Evolutionary conservation across 1,140 invertebrate genomes (phyloP), one percentile per base, ranked within the genome.

Genomic region (Apis mellifera): DNA sequence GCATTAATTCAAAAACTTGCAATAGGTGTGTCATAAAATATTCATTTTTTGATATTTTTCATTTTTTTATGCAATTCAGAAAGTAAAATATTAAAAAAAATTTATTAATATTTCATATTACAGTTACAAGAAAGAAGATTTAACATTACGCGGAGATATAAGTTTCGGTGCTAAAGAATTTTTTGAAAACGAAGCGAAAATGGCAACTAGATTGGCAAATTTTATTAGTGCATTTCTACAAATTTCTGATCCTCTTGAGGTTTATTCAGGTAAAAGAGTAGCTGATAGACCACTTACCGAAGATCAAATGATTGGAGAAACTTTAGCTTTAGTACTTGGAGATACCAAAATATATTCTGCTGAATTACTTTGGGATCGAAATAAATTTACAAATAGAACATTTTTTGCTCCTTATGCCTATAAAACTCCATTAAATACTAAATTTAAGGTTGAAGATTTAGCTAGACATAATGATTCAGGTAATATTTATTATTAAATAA

Each of bases 371-470:
- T 99, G 98, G 97, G 98, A 99, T 90, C 95, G 97, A 65, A 98
- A 99, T 91, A 99, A 99, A 94, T 99, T 99, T 92, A 97, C 97
- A 1, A 98, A 99, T 92, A 93, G 97, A 89, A 98, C 98, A 55
- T 95, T 97, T 79, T 99, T 99, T 93, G 99, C 98, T 26, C 99
- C 99, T 0, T 98, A 97, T 92, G 98, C 98, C 48, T 99, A 98
- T 92, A 98, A 98, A 90, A 96, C 95, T n/a, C 93, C 96, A 74
- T 93, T 97, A 23, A 98, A 98, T 91, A 96, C 96, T 0, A 98
- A 98, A 90, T 98, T 97, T 85, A 97, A 97, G 92, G 94, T 99
- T 19, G 98, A 98, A 94, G 98, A 99, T 94, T 92, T 99, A 89
- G 97, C 97, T 9, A 94, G 97, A 88, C 90, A 98, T 19, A 97